A percentile compares a stretch with the other conserved stretches of the same genome.
phyloP scores from a whole-genome alignment of 2,113 vertebrate species.

The Spea bombifrons region DNA sequence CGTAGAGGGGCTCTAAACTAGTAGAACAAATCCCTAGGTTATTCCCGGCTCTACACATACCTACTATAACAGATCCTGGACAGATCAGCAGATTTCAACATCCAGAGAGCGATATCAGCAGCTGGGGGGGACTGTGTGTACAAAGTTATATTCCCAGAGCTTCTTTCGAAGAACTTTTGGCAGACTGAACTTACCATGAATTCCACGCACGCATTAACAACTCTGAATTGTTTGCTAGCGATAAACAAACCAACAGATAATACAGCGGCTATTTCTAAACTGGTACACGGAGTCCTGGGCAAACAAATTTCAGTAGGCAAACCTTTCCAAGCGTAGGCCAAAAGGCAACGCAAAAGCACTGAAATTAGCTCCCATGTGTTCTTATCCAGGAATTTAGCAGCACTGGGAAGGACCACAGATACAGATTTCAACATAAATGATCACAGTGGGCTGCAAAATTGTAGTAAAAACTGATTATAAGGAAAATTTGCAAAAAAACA shows the following conservation, averaged over 20 bases:
- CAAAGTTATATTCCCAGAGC: slow-evolving; percentile 29
- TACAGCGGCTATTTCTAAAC: too few relatives aligned
- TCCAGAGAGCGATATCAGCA: not conserved
- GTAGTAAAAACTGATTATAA: too few relatives aligned
- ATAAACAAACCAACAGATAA: not conserved
- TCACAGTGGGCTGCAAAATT: too few relatives aligned
- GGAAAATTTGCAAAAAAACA: too few relatives aligned
- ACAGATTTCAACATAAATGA: too few relatives aligned
- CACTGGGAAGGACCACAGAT: too few relatives aligned
- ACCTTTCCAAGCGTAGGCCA: not conserved
- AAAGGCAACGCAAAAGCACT: too few relatives aligned
- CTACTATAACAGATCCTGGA: not conserved
- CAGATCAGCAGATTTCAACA: slow-evolving; percentile 8
- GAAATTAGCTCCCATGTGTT: too few relatives aligned
- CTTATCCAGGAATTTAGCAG: too few relatives aligned
- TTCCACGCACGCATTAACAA: slow-evolving; percentile 5
- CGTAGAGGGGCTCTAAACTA: too few relatives aligned
- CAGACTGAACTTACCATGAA: slow-evolving; percentile 26
- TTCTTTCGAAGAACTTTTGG: slow-evolving; percentile 41
- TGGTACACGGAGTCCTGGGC: not conserved
- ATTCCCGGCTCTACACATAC: too few relatives aligned
- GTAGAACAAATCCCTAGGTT: too few relatives aligned
- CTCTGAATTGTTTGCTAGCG: not conserved
- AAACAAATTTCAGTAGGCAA: not conserved
- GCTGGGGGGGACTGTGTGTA: slow-evolving; percentile 24